A percentile compares a stretch with the other conserved stretches of the same genome.
Conservation (phyloP, 2,888 invertebrate genomes). For the Galerucella calmariensis region DNA sequence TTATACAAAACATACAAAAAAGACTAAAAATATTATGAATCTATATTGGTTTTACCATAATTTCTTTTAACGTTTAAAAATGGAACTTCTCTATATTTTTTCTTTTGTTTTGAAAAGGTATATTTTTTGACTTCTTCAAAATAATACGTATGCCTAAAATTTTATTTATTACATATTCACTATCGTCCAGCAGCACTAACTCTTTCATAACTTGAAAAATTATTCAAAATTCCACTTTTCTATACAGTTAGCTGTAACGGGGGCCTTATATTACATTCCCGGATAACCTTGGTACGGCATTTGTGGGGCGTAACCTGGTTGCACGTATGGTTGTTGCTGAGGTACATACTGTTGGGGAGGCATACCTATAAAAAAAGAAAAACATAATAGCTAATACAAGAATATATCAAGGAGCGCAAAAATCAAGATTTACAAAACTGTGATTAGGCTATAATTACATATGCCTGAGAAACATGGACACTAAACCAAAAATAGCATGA, state of each 20-base stretch:
- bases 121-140: not conserved
- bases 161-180: conserved; percentile 30
- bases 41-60: not conserved
- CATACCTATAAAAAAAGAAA: conserved; percentile 57
- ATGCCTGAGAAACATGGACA: not conserved
- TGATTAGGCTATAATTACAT: not conserved
- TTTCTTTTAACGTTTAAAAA: not conserved
- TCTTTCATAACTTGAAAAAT: conserved; percentile 28
- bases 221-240: conserved; percentile 37
- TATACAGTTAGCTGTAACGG: conserved; percentile 36
- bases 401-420: not conserved
- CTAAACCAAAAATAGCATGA: not conserved
- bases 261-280: conserved; percentile 68
- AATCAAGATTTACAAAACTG: not conserved
- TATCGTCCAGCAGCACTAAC: conserved; percentile 34
- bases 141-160: conserved; percentile 19
- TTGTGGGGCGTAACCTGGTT: conserved; percentile 66
- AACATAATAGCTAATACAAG: not conserved
- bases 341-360: conserved; percentile 62
- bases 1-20: conserved; percentile 6
- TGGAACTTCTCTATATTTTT: conserved; percentile 17
- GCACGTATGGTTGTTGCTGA: conserved; percentile 70
- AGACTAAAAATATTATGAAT: not conserved
- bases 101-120: not conserved
- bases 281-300: conserved; percentile 73